Percentiles rank a stretch among this genome's conserved stretches.
phyloP scores from a whole-genome alignment of 2,797 vertebrate species.

The Sphenodon punctatus region DNA sequence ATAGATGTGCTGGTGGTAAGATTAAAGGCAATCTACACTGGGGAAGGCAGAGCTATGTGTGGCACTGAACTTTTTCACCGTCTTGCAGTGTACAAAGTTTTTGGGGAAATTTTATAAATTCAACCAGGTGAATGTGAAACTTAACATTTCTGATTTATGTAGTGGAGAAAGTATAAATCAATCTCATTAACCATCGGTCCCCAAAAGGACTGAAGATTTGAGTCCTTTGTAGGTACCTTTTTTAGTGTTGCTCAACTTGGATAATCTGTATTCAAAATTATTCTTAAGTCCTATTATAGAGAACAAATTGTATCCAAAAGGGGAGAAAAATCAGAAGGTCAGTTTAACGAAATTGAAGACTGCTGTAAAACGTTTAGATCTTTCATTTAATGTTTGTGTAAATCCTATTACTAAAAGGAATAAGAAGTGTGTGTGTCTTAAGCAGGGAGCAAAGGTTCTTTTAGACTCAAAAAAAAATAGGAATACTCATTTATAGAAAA shows the following conservation, averaged over 20 bases:
- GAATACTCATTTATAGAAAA: too few species aligned
- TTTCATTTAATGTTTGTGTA: not conserved
- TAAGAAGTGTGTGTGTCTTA: not conserved
- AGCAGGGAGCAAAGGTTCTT: not conserved
- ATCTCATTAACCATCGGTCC: too few species aligned
- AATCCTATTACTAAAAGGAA: not conserved
- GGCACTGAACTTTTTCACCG: not conserved
- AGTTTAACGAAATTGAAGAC: too few species aligned
- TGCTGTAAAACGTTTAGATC: too few species aligned
- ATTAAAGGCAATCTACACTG: too few species aligned
- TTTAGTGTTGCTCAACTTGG: not conserved
- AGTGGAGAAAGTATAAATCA: not conserved
- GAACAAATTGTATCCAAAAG: too few species aligned
- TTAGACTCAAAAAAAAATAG: too few species aligned
- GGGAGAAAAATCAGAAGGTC: too few species aligned
- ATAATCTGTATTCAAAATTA: too few species aligned
- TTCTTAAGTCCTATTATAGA: too few species aligned
- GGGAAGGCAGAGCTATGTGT: not conserved
- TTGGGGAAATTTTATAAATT: not conserved
- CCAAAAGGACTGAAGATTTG: not conserved
- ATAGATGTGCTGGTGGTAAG: too few species aligned
- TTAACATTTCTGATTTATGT: not conserved
- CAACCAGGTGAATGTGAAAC: not conserved
- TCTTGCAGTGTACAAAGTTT: not conserved
- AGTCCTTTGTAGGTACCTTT: fast-evolving